Base-by-base conservation (phyloP, 2,888 invertebrate genomes). In the Eilema caniola region DNA sequence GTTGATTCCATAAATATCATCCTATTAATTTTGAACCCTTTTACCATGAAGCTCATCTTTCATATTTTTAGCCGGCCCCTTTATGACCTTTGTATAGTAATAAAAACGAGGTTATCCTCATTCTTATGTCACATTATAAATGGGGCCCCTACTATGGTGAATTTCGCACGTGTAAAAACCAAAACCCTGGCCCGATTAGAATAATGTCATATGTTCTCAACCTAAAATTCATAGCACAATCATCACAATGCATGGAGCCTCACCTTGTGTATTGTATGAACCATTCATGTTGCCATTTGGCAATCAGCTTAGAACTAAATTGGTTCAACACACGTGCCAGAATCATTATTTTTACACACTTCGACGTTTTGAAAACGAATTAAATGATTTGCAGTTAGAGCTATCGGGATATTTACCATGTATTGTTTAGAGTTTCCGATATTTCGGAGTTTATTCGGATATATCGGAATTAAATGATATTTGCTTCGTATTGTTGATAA, bases 241-340 rank as follows among this genome's bases (percentile, higher is more conserved):
- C 47, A 73, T 67, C 69, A 85, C 78, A 84, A 78, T 78, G 74
- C 62, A n/a, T n/a, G 68, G 62, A 62, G 67, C 64, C 69, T 76
- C 72, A 69, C 31, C 31, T 66, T 12, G 28, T 20, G 60, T 60
- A 72, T 64, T 70, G 75, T 81, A 62, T 74, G 78, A 75, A 79
- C 81, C 81, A 83, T 83, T 85, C 76, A 84, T 79, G 79, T 71
- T 81, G 79, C 71, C 78, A 86, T 86, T 92, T 91, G 91, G 91
- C 92, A 91, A 71, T 82, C 73, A 53, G 66, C 70, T 62, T 77
- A 77, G 82, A 79, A 80, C 73, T 37, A 75, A 86, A 88, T 90
- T 87, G 83, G 85, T 84, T 81, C 86, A 83, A 78, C 77, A 72
- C 70, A 77, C 70, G 77, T 83, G 86, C 86, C 86, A 86, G 77